phyloP scores from a whole-genome alignment of 2,888 invertebrate species.

The Drosophila diplacantha region DNA sequence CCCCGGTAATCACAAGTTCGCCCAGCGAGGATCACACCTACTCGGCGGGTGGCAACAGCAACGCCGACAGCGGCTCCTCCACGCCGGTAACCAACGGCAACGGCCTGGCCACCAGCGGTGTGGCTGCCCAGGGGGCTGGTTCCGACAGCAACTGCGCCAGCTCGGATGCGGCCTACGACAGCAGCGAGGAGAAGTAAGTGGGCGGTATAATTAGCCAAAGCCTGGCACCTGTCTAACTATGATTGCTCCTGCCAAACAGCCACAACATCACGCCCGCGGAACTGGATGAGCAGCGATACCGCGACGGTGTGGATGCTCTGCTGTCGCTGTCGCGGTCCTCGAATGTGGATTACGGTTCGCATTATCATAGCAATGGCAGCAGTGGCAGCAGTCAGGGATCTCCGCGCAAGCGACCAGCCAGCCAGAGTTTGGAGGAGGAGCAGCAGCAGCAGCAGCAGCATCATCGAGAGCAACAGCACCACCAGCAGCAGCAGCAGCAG shows the following conservation, averaged over 20 bases:
- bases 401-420: conserved; percentile 76
- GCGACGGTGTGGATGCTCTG: conserved; percentile 88
- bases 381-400: conserved; percentile 69
- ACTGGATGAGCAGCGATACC: conserved; percentile 84
- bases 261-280: conserved; percentile 78
- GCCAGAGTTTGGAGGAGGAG: conserved; percentile 72
- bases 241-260: conserved; percentile 41
- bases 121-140: conserved; percentile 49
- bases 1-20: conserved; percentile 87
- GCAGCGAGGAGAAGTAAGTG: conserved; percentile 79
- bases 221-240: not conserved
- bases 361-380: conserved; percentile 62
- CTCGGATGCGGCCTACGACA: conserved; percentile 81
- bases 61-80: conserved; percentile 68
- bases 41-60: conserved; percentile 81
- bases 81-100: conserved; percentile 68
- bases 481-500: conserved; percentile 23
- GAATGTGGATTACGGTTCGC: conserved; percentile 71
- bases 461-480: conserved; percentile 24
- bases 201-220: too few relatives aligned
- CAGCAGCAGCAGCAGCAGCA: conserved; percentile 37
- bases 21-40: conserved; percentile 97
- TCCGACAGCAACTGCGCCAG: conserved; percentile 78
- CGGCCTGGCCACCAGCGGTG: conserved; percentile 48
- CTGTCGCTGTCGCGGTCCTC: conserved; percentile 87